Percentiles rank a stretch among this genome's conserved stretches.
Conservation (phyloP, 2,888 invertebrate species). For the Chorisops tibialis region DNA sequence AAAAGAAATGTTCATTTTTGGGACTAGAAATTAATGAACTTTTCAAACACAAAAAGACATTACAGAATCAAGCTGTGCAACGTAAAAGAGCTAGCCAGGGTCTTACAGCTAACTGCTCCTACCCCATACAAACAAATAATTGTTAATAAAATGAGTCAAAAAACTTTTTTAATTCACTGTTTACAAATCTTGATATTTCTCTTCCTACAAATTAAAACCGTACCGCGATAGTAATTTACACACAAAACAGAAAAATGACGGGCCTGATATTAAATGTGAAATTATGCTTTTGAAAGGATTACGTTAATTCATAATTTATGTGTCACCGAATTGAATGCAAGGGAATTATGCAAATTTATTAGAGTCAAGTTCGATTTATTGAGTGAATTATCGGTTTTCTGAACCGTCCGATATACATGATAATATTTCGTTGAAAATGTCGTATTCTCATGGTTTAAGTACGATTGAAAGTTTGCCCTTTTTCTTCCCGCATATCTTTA, state of each 20-base stretch:
- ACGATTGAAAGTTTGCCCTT: neutral
- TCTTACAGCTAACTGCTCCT: too few species aligned
- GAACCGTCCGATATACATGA: constrained; percentile 6
- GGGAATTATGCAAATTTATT: constrained; percentile 53
- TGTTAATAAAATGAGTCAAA: too few species aligned
- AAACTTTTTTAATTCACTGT: too few species aligned
- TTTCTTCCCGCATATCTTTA: too few species aligned
- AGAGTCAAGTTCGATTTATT: constrained; percentile 37
- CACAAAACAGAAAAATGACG: constrained; percentile 38
- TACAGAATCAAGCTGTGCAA: too few species aligned
- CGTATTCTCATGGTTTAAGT: neutral
- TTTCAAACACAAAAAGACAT: too few species aligned
- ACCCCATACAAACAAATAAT: too few species aligned
- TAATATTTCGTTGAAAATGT: neutral
- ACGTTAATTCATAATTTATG: constrained; percentile 54
- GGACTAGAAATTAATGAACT: too few species aligned
- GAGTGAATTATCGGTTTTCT: constrained; percentile 31
- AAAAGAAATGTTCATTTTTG: too few species aligned
- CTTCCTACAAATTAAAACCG: too few species aligned
- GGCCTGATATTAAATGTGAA: constrained; percentile 35
- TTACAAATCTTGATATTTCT: too few species aligned
- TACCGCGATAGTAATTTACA: constrained; percentile 35
- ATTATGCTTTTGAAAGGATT: constrained; percentile 43
- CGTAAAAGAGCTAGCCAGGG: too few species aligned
- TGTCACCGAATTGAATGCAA: constrained; percentile 53